These are phyloP conservation scores for Acanthopagrus latus DNA, from an alignment of 2,797 vertebrate genomes.

Conservation along the genomic window DNA sequence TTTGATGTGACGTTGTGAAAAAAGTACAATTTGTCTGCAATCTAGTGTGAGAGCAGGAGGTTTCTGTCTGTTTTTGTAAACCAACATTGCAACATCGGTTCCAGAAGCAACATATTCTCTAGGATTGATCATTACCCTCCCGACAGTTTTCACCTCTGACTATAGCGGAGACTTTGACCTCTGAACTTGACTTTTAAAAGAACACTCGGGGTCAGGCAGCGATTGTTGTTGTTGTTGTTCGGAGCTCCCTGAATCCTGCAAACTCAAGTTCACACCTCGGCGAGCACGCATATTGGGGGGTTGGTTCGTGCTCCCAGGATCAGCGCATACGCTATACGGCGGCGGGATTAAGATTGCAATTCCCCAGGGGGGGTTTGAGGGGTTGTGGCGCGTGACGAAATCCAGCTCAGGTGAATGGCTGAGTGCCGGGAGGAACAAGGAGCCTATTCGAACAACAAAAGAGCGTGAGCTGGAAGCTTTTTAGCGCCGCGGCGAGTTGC, in stretches of 20 bases:
- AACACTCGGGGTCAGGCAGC: background rate
- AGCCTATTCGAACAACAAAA: slow-evolving; percentile 51
- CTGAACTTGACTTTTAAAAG: slow-evolving; percentile 8
- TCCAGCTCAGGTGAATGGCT: slow-evolving; percentile 51
- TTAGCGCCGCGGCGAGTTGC: slow-evolving; percentile 20
- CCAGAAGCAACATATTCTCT: background rate
- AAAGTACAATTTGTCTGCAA: too few species aligned
- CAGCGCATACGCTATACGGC: background rate
- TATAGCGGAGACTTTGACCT: slow-evolving; percentile 23
- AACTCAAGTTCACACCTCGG: slow-evolving; percentile 38
- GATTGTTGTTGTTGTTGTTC: slow-evolving; percentile 14
- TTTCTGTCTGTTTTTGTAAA: too few species aligned
- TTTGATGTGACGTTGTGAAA: too few species aligned
- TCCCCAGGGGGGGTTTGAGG: slow-evolving; percentile 36
- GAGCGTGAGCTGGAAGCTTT: slow-evolving; percentile 39
- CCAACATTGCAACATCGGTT: too few species aligned
- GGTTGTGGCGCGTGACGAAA: slow-evolving; percentile 41
- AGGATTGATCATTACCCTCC: background rate
- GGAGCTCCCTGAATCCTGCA: background rate
- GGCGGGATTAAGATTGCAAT: slow-evolving; percentile 47
- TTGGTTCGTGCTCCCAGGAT: slow-evolving; percentile 6
- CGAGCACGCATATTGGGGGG: background rate
- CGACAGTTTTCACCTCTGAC: background rate
- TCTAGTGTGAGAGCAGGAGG: too few species aligned
- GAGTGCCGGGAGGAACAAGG: slow-evolving; percentile 42